Evolutionary conservation across 2,797 vertebrate species (phyloP).

Genomic region (Diplodus sargus): DNA sequence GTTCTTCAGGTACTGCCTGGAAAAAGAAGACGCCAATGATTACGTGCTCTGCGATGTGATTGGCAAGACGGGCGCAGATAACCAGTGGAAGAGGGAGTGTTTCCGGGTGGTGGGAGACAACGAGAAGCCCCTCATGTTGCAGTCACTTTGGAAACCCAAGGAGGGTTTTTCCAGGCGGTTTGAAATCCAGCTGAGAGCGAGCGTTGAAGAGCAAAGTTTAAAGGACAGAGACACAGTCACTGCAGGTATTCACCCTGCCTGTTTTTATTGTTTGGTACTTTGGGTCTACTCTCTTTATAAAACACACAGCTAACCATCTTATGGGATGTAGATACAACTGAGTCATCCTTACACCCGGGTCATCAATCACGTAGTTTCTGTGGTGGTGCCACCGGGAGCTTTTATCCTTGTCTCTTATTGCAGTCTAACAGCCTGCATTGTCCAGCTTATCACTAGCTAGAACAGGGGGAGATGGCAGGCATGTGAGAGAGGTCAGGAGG

Average conservation of each 20-base stretch:
- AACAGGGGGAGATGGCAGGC: slow-evolving; percentile 47
- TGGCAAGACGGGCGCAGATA: slow-evolving; percentile 75
- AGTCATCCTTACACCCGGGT: slow-evolving; percentile 22
- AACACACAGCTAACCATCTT: neutral
- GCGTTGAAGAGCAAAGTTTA: slow-evolving; percentile 75
- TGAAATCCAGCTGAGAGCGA: slow-evolving; percentile 82
- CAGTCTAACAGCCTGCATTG: slow-evolving; percentile 64
- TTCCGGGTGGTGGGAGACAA: slow-evolving; percentile 83
- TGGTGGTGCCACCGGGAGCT: slow-evolving; percentile 35
- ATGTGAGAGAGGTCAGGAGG: slow-evolving; percentile 68
- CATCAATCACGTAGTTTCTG: slow-evolving; percentile 53
- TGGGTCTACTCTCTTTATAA: neutral
- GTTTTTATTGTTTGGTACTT: neutral
- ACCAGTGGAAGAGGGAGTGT: slow-evolving; percentile 86
- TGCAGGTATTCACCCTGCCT: slow-evolving; percentile 75
- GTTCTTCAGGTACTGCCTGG: slow-evolving; percentile 83
- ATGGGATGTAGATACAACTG: slow-evolving; percentile 11
- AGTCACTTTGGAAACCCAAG: slow-evolving; percentile 88
- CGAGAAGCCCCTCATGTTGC: slow-evolving; percentile 85
- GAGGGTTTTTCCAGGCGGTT: slow-evolving; percentile 86
- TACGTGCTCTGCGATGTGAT: slow-evolving; percentile 87
- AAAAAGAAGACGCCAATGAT: slow-evolving; percentile 79
- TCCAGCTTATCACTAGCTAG: slow-evolving; percentile 70
- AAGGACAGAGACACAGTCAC: slow-evolving; percentile 82
- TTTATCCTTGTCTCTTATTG: slow-evolving; percentile 57